Conservation (phyloP, 2,888 invertebrate genomes). For the Lepidonotus clava region DNA sequence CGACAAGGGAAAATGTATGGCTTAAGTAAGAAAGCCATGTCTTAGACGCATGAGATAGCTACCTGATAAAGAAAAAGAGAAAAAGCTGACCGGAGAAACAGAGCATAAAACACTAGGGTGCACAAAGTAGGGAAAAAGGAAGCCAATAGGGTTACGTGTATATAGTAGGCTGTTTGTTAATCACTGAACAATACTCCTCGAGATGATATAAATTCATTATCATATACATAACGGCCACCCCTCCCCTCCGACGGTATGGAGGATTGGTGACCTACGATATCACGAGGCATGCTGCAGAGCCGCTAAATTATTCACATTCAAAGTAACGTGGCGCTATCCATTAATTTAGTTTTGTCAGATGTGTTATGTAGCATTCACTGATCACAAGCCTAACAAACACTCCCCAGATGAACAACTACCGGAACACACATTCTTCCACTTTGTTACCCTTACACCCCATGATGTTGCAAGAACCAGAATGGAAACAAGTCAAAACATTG, state of each 20-base stretch:
- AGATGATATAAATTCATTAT: constrained; percentile 1
- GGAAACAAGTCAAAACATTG: too few relatives aligned
- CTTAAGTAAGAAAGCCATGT: background rate
- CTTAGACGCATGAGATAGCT: too few relatives aligned
- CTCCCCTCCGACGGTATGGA: too few relatives aligned
- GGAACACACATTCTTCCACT: too few relatives aligned
- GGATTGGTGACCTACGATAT: too few relatives aligned
- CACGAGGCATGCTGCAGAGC: too few relatives aligned
- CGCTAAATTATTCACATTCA: constrained; percentile 8
- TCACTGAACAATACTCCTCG: background rate
- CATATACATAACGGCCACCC: background rate
- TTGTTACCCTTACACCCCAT: too few relatives aligned
- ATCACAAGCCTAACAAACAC: background rate
- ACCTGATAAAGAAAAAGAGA: background rate
- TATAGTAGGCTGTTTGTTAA: background rate
- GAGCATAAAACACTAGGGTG: background rate
- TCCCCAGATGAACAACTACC: too few relatives aligned
- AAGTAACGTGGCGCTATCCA: constrained; percentile 1
- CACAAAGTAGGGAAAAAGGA: background rate
- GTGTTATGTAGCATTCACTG: background rate
- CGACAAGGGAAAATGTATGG: background rate
- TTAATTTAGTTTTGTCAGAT: background rate
- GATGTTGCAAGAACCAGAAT: too few relatives aligned
- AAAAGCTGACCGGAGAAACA: background rate
- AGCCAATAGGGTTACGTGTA: background rate